phyloP scores from a whole-genome alignment of 1,140 invertebrate species.

The Aleiodes sp. region DNA sequence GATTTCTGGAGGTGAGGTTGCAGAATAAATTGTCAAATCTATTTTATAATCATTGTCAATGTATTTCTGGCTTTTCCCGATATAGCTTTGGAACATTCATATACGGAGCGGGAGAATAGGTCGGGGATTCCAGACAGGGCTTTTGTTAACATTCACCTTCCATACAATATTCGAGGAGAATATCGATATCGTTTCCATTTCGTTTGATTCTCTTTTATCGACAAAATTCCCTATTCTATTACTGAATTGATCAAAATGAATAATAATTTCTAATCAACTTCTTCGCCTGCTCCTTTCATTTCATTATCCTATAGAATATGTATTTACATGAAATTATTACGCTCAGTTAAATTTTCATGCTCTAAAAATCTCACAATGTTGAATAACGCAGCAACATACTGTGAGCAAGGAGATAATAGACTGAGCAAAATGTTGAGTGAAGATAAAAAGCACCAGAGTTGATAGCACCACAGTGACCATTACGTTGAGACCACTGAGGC shows the following conservation, averaged over 20 bases:
- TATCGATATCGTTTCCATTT: slow-evolving; percentile 1
- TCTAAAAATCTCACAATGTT: background rate
- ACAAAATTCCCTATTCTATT: background rate
- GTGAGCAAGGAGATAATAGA: background rate
- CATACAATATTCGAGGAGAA: slow-evolving; percentile 2
- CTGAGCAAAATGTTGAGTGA: background rate
- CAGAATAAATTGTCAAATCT: background rate
- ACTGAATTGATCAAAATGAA: no score
- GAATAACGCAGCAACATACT: background rate
- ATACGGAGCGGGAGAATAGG: background rate
- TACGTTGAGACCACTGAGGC: slow-evolving; percentile 9
- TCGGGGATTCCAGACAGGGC: background rate
- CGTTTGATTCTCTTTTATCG: background rate
- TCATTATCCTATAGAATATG: no score
- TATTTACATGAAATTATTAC: no score
- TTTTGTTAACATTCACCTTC: slow-evolving; percentile 10
- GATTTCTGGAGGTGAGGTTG: background rate
- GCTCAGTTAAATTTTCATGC: no score
- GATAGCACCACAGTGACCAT: slow-evolving; percentile 29
- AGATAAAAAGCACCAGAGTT: background rate
- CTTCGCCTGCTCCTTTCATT: no score
- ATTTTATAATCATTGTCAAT: background rate
- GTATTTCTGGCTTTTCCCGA: background rate
- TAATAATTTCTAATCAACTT: no score
- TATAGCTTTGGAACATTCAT: background rate